Conservation (phyloP, 2,113 vertebrate genomes). For the Labrus mixtus region DNA sequence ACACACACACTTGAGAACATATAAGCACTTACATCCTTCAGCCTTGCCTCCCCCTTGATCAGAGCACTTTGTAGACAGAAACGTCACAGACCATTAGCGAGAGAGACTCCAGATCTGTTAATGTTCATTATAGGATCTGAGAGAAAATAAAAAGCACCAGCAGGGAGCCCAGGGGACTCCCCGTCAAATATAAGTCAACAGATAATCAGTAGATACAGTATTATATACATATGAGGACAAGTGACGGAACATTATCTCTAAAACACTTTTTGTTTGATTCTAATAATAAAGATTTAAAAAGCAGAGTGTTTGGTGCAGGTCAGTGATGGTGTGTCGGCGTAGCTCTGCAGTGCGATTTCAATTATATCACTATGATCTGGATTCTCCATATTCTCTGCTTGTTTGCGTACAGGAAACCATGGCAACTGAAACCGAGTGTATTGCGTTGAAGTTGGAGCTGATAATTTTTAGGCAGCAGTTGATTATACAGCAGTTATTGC, state of each 20-base stretch:
- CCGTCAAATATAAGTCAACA: slow-evolving; percentile 24
- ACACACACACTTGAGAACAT: background rate
- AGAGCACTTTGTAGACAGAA: slow-evolving; percentile 42
- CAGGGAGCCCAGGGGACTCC: slow-evolving; percentile 32
- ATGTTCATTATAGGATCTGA: slow-evolving; percentile 54
- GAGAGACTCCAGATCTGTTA: slow-evolving; percentile 45
- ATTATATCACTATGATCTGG: background rate
- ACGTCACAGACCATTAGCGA: slow-evolving; percentile 58
- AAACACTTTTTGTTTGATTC: background rate
- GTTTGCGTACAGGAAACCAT: no score
- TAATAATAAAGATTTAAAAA: no score
- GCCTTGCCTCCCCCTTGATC: slow-evolving; percentile 23
- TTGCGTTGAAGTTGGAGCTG: no score
- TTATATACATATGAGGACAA: background rate
- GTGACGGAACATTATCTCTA: background rate
- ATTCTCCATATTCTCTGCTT: no score
- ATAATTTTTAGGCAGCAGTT: no score
- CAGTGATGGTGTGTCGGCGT: no score
- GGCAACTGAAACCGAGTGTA: no score
- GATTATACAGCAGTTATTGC: no score
- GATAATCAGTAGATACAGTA: slow-evolving; percentile 12
- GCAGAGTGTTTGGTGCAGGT: no score
- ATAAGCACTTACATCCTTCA: slow-evolving; percentile 13
- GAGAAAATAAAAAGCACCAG: slow-evolving; percentile 50
- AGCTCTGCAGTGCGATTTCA: no score